These are phyloP conservation scores for Xenus cinereus DNA, from an alignment of 2,113 vertebrate species.

Conservation along the genomic window DNA sequence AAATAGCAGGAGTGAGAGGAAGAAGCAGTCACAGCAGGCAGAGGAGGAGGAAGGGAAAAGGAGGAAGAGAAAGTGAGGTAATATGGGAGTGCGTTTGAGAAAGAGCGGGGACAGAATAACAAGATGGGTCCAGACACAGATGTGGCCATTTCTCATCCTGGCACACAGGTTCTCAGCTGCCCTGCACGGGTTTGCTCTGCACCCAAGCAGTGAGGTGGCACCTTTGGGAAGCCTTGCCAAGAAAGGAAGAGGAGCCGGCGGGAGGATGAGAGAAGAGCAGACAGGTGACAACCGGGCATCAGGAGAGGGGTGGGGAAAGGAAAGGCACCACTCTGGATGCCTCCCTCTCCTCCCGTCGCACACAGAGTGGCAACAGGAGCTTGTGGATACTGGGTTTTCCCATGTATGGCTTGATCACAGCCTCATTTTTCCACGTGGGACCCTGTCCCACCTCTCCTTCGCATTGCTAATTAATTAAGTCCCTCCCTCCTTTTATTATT, in stretches of 20 bases:
- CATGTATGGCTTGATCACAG: background rate
- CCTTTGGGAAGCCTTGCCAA: background rate
- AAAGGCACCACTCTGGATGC: background rate
- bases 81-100: background rate
- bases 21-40: background rate
- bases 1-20: slow-evolving; percentile 5
- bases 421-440: background rate
- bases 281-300: background rate
- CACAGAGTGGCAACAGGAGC: background rate
- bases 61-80: background rate
- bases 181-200: background rate
- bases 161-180: background rate
- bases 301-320: background rate
- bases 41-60: background rate
- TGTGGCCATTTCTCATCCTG: background rate
- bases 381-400: background rate
- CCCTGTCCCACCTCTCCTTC: background rate
- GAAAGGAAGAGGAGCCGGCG: background rate
- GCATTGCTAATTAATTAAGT: background rate
- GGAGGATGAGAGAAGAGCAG: background rate
- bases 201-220: background rate
- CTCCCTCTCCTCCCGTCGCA: rapidly evolving
- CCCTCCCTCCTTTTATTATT: background rate
- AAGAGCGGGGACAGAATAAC: background rate
- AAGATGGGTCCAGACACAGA: background rate